Conservation (phyloP, 2,888 invertebrate genomes). For the Eutolmus rufibarbis region DNA sequence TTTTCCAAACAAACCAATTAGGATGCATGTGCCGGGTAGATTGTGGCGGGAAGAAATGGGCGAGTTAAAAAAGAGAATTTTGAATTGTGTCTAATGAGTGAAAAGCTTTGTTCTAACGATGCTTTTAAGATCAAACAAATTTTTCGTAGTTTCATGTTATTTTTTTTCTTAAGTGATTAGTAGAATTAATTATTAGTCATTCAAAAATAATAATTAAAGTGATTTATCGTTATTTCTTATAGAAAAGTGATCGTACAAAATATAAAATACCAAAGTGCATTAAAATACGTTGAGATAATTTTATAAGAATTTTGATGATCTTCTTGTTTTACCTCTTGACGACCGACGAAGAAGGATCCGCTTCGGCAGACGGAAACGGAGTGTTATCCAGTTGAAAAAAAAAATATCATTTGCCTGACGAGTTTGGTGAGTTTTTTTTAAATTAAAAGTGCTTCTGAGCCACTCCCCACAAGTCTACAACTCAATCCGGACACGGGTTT, state of each 20-base stretch:
- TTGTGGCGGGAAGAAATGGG: background rate
- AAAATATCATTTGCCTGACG: background rate
- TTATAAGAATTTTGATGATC: background rate
- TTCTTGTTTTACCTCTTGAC: background rate
- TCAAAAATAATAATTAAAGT: background rate
- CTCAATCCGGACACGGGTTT: background rate
- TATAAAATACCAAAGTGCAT: background rate
- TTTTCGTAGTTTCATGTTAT: background rate
- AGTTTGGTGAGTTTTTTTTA: conserved; percentile 35
- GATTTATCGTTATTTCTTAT: background rate
- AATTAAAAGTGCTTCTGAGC: background rate
- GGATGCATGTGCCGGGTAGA: background rate
- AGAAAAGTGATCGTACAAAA: background rate
- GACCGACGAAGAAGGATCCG: background rate
- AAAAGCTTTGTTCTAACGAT: background rate
- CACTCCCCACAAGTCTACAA: background rate
- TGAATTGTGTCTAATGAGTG: background rate
- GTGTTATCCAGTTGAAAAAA: background rate
- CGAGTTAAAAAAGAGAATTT: background rate
- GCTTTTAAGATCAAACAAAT: background rate
- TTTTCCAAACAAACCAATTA: conserved; percentile 12
- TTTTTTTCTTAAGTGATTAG: background rate
- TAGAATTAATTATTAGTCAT: background rate
- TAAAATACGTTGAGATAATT: background rate
- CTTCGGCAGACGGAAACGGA: background rate